phyloP scores from a whole-genome alignment of 2,797 vertebrate species.

The Hippoglossus hippoglossus region DNA sequence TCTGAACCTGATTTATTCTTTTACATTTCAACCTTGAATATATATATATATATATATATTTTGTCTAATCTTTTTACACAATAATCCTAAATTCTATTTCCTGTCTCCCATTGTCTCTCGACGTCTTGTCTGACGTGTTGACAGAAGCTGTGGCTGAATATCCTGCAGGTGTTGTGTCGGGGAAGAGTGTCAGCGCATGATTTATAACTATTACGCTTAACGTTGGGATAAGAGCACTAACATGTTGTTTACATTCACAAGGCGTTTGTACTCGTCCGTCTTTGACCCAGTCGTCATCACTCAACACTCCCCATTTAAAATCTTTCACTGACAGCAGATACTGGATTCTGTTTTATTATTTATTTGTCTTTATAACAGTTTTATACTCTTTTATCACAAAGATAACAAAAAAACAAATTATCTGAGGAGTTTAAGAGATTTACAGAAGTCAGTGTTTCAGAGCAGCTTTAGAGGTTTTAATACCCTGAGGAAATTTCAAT shows the following conservation, averaged over 20 bases:
- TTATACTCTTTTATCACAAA: neutral
- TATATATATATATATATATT: neutral
- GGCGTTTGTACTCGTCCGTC: neutral
- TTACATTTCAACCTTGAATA: no score
- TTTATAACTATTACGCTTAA: conserved; percentile 47
- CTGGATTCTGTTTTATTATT: neutral
- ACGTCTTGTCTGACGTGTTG: conserved; percentile 11
- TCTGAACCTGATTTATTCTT: no score
- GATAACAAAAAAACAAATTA: no score
- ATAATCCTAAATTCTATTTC: neutral
- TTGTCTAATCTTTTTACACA: neutral
- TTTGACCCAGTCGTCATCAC: conserved; percentile 30
- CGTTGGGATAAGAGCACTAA: conserved; percentile 34
- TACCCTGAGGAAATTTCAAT: conserved; percentile 16
- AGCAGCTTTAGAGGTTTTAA: no score
- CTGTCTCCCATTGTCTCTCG: no score
- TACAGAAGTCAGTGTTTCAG: no score
- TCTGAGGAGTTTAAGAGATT: no score
- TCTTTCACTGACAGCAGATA: neutral
- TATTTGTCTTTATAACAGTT: neutral
- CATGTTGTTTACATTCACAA: conserved; percentile 42
- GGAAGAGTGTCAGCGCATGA: conserved; percentile 50
- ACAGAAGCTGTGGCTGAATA: conserved; percentile 41
- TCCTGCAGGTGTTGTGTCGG: conserved; percentile 31
- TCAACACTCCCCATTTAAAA: neutral